A percentile compares a stretch with the other conserved stretches of the same genome.
phyloP scores from a whole-genome alignment of 2,888 invertebrate species.

The Scaeva pyrastri region DNA sequence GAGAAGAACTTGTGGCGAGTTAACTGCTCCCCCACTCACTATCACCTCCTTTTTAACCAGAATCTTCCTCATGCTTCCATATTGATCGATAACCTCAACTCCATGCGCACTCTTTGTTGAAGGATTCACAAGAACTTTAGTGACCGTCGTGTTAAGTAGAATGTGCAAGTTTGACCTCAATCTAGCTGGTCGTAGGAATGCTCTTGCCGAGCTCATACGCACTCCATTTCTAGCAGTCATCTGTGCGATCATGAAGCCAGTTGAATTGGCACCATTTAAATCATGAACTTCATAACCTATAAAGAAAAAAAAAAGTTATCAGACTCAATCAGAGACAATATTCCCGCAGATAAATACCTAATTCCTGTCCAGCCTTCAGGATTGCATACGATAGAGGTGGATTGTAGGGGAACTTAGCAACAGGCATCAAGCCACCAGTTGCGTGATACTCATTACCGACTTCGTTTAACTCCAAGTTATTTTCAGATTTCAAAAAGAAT shows the following conservation, averaged over 20 bases:
- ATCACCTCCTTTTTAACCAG: slow-evolving; percentile 93
- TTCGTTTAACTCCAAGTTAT: slow-evolving; percentile 89
- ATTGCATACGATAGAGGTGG: slow-evolving; percentile 92
- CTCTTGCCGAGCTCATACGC: slow-evolving; percentile 91
- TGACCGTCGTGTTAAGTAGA: slow-evolving; percentile 92
- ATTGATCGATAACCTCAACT: slow-evolving; percentile 86
- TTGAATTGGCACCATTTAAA: slow-evolving; percentile 91
- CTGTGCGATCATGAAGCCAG: slow-evolving; percentile 94
- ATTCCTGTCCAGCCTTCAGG: slow-evolving; percentile 90
- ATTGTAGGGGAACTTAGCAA: slow-evolving; percentile 93
- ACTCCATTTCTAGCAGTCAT: slow-evolving; percentile 94
- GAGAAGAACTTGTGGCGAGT: slow-evolving; percentile 96
- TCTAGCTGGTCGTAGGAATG: slow-evolving; percentile 92
- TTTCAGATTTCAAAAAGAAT: slow-evolving; percentile 94
- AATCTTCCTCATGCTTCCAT: slow-evolving; percentile 86
- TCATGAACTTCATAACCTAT: slow-evolving; percentile 89
- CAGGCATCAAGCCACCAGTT: slow-evolving; percentile 90
- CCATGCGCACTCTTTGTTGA: slow-evolving; percentile 90
- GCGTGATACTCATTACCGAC: slow-evolving; percentile 92
- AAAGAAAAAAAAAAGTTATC: not conserved
- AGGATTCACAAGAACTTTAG: slow-evolving; percentile 90
- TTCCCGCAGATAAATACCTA: slow-evolving; percentile 85
- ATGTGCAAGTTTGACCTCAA: slow-evolving; percentile 92
- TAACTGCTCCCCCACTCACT: slow-evolving; percentile 92
- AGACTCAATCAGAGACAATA: not conserved